A percentile compares a stretch with the other conserved stretches of the same genome.
Conservation (phyloP, 2,113 vertebrate species). For the Poecile atricapillus region DNA sequence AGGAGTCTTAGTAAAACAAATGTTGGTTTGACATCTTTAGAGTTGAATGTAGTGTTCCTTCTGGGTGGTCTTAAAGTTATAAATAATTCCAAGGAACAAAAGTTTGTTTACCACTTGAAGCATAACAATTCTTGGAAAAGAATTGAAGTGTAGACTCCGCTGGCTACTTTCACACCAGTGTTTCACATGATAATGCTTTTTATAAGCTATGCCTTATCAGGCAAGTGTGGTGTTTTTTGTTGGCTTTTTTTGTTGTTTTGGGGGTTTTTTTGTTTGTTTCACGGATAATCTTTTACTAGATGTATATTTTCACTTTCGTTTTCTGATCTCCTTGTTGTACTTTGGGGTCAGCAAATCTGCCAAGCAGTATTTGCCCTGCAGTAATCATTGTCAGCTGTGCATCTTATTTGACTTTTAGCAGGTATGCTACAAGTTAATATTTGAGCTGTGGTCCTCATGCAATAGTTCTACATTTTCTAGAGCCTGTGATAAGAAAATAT, state of each 20-base stretch:
- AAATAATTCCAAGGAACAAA: conserved; percentile 1
- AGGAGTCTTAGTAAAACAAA: not conserved
- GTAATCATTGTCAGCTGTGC: not conserved
- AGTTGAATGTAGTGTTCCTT: not conserved
- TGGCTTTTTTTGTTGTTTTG: not conserved
- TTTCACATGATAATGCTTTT: not conserved
- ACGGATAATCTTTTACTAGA: not conserved
- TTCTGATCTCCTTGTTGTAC: not conserved
- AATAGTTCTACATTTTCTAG: not conserved
- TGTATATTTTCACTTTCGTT: not conserved
- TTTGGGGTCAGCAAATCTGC: not conserved
- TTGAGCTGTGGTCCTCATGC: not conserved
- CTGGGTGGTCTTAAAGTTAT: conserved; percentile 18
- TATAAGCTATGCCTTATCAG: not conserved
- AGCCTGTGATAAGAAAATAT: not conserved
- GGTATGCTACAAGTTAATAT: not conserved
- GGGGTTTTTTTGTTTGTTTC: accelerated
- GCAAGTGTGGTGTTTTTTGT: not conserved
- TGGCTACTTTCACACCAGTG: not conserved
- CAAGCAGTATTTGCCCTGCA: not conserved
- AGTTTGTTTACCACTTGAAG: not conserved
- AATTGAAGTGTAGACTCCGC: not conserved
- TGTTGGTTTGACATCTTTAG: not conserved
- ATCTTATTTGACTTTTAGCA: not conserved
- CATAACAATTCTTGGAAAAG: not conserved